These are phyloP conservation scores for Crocuta crocuta DNA, from an alignment of 2,113 vertebrate genomes.

Conservation along the genomic window DNA sequence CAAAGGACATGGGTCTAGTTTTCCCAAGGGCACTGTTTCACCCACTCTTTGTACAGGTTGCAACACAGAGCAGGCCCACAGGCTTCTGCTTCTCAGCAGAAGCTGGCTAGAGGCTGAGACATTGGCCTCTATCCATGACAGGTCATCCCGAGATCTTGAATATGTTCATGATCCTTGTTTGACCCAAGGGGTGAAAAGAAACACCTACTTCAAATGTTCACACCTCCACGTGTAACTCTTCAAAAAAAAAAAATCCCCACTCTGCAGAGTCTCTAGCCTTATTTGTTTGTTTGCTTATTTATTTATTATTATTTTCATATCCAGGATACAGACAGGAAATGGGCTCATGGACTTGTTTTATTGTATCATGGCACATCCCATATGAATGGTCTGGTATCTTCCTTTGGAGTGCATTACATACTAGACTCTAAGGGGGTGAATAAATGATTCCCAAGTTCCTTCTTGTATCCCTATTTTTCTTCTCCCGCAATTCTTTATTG, in stretches of 20 bases:
- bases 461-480: not conserved
- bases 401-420: not conserved
- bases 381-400: not conserved
- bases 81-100: not conserved
- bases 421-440: not conserved
- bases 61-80: not conserved
- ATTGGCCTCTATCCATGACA: not conserved
- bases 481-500: not conserved
- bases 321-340: not conserved
- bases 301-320: not conserved
- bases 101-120: not conserved
- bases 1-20: not conserved
- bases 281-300: not conserved
- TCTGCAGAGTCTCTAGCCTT: not conserved
- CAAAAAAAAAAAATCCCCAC: not conserved
- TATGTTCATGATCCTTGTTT: not conserved
- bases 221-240: not conserved
- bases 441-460: not conserved
- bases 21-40: not conserved
- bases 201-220: not conserved
- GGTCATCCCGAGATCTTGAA: not conserved
- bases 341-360: not conserved
- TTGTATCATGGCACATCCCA: not conserved
- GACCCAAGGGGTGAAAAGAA: not conserved
- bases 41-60: not conserved